phyloP scores from a whole-genome alignment of 2,113 vertebrate genomes.

The Hippocampus mohnikei region DNA sequence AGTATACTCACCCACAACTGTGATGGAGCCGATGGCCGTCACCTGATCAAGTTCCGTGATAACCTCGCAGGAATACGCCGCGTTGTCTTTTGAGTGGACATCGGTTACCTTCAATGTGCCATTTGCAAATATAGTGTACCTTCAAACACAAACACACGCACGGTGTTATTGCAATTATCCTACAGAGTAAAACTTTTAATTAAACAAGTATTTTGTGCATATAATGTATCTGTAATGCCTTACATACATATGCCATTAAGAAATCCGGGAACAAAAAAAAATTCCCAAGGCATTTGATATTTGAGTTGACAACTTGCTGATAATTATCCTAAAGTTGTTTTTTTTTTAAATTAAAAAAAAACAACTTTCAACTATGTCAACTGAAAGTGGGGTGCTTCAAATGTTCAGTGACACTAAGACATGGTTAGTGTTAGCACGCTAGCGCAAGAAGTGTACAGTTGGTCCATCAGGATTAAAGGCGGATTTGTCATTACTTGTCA shows the following conservation, averaged over 20 bases:
- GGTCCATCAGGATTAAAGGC: background rate
- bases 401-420: background rate
- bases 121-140: constrained; percentile 68
- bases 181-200: background rate
- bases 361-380: background rate
- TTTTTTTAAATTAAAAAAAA: too few relatives aligned
- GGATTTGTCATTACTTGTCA: constrained; percentile 67
- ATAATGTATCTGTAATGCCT: too few relatives aligned
- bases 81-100: constrained; percentile 69
- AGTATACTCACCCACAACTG: constrained; percentile 52
- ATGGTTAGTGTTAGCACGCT: background rate
- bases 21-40: constrained; percentile 70
- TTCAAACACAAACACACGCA: constrained; percentile 36
- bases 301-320: too few relatives aligned
- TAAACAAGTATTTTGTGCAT: background rate
- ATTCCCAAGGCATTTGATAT: too few relatives aligned
- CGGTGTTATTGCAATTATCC: background rate
- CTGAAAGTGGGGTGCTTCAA: background rate
- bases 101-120: constrained; percentile 68
- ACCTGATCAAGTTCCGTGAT: constrained; percentile 69
- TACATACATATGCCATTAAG: too few relatives aligned
- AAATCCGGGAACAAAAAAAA: too few relatives aligned
- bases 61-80: constrained; percentile 76
- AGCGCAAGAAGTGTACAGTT: background rate
- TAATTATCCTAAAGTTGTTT: too few relatives aligned